Evolutionary conservation across 2,797 vertebrate species (phyloP).

Genomic region (Bryconaethiops microstoma): DNA sequence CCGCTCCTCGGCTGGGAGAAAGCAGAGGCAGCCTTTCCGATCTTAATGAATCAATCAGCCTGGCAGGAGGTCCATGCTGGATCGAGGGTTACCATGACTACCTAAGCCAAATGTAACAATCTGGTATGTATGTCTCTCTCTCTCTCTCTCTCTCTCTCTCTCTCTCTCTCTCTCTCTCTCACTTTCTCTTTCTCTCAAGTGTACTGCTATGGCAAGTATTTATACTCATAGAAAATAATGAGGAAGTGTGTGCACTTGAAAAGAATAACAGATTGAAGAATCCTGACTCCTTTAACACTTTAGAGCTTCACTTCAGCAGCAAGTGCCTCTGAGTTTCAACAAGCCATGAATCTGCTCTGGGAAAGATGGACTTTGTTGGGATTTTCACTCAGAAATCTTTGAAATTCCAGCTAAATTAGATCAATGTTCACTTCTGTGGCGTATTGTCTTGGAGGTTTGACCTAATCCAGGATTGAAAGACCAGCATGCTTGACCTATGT

Average conservation of each 20-base stretch:
- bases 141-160: neutral
- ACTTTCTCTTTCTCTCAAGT: slow-evolving; percentile 20
- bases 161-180: neutral
- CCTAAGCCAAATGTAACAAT: slow-evolving; percentile 49
- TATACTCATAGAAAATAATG: slow-evolving; percentile 39
- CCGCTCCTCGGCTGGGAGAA: slow-evolving; percentile 12
- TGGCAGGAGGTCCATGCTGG: slow-evolving; percentile 37
- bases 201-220: slow-evolving; percentile 28
- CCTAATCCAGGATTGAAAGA: neutral
- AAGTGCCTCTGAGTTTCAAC: slow-evolving; percentile 17
- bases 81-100: slow-evolving; percentile 54
- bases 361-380: neutral
- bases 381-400: neutral
- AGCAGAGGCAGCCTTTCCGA: slow-evolving; percentile 44
- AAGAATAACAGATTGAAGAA: slow-evolving; percentile 39
- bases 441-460: neutral
- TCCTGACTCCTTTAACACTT: slow-evolving; percentile 36
- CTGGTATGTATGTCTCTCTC: neutral
- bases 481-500: neutral
- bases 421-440: neutral
- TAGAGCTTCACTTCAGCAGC: slow-evolving; percentile 45
- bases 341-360: neutral
- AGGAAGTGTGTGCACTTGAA: slow-evolving; percentile 39
- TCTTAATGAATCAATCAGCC: slow-evolving; percentile 56
- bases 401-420: neutral